Conservation (phyloP, 2,113 vertebrate genomes). For the Hipposideros armiger region DNA sequence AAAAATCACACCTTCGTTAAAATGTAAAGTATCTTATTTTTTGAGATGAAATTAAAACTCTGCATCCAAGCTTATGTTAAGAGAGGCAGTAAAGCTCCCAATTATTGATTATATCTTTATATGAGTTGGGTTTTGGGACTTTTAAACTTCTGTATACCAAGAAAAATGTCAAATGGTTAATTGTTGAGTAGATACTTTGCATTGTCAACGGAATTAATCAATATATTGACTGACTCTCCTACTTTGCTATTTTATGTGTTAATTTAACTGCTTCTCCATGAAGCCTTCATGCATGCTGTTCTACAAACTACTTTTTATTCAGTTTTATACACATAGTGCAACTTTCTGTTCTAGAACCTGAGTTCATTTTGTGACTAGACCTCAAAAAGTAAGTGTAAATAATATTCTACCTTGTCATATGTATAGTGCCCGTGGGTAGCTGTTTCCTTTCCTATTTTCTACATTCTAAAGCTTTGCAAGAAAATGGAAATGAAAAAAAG, state of each 20-base stretch:
- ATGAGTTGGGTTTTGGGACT: background rate
- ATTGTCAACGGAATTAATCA: constrained; percentile 69
- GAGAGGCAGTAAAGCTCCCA: constrained; percentile 6
- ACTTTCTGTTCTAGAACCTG: constrained; percentile 16
- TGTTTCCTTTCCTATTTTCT: background rate
- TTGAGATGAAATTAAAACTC: constrained; percentile 50
- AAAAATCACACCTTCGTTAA: constrained; percentile 48
- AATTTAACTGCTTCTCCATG: background rate
- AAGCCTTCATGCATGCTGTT: background rate
- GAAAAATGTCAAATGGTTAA: constrained; percentile 60
- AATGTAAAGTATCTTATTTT: constrained; percentile 39
- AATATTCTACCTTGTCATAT: background rate
- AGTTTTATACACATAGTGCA: background rate
- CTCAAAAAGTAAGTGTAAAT: background rate
- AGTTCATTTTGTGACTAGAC: background rate
- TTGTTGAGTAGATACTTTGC: background rate
- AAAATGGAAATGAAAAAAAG: background rate
- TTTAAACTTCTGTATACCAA: constrained; percentile 63
- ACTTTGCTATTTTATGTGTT: constrained; percentile 48
- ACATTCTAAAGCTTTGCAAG: constrained; percentile 25
- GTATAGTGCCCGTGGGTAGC: background rate
- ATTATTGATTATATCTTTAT: constrained; percentile 51
- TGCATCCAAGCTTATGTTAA: background rate
- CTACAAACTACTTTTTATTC: background rate
- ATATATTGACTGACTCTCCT: constrained; percentile 65